A percentile compares a stretch with the other conserved stretches of the same genome.
Evolutionary conservation across 2,888 invertebrate genomes (phyloP).

Genomic region (Macrophya annulata): DNA sequence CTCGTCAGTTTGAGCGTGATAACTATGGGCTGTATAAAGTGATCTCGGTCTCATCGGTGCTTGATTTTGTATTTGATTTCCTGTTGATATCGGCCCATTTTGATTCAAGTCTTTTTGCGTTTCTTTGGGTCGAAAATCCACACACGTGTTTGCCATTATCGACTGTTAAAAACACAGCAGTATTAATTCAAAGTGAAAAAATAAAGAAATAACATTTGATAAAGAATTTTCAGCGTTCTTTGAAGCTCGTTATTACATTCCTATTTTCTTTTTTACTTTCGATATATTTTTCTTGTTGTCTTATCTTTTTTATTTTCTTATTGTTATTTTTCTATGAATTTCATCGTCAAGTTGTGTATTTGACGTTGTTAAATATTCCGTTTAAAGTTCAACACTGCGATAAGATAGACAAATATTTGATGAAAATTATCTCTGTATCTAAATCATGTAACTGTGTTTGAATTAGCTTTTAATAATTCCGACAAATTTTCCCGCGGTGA

Average conservation of each 20-base stretch:
- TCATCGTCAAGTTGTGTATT: neutral
- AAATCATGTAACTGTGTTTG: neutral
- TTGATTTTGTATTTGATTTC: conserved; percentile 58
- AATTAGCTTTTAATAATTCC: neutral
- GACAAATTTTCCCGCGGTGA: neutral
- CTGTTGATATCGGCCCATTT: neutral
- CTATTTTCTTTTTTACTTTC: neutral
- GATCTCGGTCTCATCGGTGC: conserved; percentile 84
- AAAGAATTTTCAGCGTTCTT: neutral
- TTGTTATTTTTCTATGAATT: neutral
- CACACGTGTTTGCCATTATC: conserved; percentile 56
- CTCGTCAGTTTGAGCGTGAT: conserved; percentile 76
- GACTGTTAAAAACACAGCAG: conserved; percentile 22
- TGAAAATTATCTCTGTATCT: neutral
- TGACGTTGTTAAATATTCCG: neutral
- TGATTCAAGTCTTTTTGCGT: conserved; percentile 29
- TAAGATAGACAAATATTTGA: neutral
- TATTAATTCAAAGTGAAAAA: neutral
- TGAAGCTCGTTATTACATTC: neutral
- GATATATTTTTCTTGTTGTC: neutral
- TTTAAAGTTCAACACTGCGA: neutral
- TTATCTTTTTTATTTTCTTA: neutral
- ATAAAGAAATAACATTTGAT: neutral
- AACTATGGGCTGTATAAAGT: conserved; percentile 86
- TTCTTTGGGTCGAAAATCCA: conserved; percentile 51